Evolutionary conservation across 2,113 vertebrate genomes (phyloP), one percentile per base, ranked within the genome.

Genomic region (Crypturellus undulatus): DNA sequence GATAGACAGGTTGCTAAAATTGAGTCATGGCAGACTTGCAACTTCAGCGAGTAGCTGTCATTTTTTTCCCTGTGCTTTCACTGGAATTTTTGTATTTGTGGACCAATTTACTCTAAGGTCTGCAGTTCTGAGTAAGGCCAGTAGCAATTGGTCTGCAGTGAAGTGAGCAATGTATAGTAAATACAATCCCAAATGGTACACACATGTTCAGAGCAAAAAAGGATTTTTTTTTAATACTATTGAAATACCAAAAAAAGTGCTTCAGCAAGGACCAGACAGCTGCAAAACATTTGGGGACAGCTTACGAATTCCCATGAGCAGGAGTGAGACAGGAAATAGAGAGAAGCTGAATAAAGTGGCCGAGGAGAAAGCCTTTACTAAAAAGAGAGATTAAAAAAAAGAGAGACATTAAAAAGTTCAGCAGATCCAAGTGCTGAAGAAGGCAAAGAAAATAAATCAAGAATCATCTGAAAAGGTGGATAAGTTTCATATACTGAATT

Each of bases 201-300:
- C 94, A 94, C 43, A 84, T 95, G 88, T 95, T 86, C 42, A 9
- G 83, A 68, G 90, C 71, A 88, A 90, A 90, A 84, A 65, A 93
- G 73, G 65, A 81, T 71, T 94, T 89, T 94, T 89, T 78, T 87
- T 78, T 87, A 93, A 84, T 83, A 76, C 80, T 95, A 68, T 75
- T 89, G 83, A 90, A 93, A 90, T 87, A 96, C 83, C 83, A 91
- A 62, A 42, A 42, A 89, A 68, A 95, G 88, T 70, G 77, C 62
- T 94, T 84, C 85, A 88, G 83, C 65, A 45, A 65, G 91, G 85
- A 96, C 73, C 40, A 86, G 58, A 76, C 94, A 95, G 93, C 93
- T 93, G 94, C 85, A 96, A 96, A 94, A 92, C 88, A 95, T 95
- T 89, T 90, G 84, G 79, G 95, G 85, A 97, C 93, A 88, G 88